Base-by-base conservation (phyloP, 64 coral and sea anemone genomes). In the Platygyra sinensis region DNA sequence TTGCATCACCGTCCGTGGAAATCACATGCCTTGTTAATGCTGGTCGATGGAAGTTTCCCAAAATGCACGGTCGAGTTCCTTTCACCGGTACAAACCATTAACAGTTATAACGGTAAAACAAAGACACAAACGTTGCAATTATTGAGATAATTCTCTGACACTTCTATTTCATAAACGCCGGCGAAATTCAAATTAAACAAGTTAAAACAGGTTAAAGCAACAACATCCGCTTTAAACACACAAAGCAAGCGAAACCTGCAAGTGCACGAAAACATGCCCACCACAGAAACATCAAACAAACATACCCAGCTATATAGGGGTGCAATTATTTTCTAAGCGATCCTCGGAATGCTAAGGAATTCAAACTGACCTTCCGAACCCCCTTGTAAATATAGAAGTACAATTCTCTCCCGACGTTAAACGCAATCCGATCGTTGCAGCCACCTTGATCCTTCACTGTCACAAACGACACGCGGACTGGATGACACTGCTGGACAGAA, bases 311-410 rank as follows among this genome's bases (percentile, higher is more conserved):
- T 85, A 27, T n/a, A n/a, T n/a, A 71, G 24, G 0, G 15, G 19
- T 36, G 71, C 4, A 50, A 24, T 15, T 65, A 24, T 11, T 71
- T 51, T 15, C 9, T 38, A 22, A 36, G 14, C 19, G 65, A 42
- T 67, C 24, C 20, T 67, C 27, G 11, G 0, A 15, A 50, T 69
- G 10, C 31, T 42, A 49, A 85, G 12, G 62, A 67, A 36, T 69
- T 50, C 82, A 46, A 12, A 86, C 97, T 78, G 59, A 99, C 97
- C 94, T 99, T 99, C 88, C 94, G 87, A 20, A 99, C 97, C 69
- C 97, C 97, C 88, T 99, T 99, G 55, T 99, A 99, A 30, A 99
- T 93, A 86, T 99, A 99, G 88, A 99, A 93, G 77, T 96, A 99
- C 59, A 99, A 80, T 90, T 99, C 97, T 96, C 94, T 96, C n/a